These are phyloP conservation scores for Fissipunctia ypsillon DNA, from an alignment of 2,888 invertebrate genomes.

Conservation along the genomic window DNA sequence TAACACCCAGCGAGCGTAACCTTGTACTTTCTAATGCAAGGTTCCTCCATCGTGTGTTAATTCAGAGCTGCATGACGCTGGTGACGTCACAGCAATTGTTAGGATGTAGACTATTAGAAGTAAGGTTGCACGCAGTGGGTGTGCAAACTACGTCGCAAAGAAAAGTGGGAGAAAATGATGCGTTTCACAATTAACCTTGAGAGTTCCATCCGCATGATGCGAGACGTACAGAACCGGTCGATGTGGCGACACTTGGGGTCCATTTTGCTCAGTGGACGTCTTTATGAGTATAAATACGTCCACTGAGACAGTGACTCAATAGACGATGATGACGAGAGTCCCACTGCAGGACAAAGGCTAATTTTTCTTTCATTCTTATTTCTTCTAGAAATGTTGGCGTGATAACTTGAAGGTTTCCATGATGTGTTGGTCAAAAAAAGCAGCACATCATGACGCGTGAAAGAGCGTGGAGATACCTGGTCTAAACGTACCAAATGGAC, in stretches of 20 bases:
- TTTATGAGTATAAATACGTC: no score
- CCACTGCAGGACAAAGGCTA: background rate
- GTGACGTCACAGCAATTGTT: constrained; percentile 52
- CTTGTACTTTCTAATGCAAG: constrained; percentile 71
- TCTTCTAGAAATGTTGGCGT: background rate
- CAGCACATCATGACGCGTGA: background rate
- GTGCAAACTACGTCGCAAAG: background rate
- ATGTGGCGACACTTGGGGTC: background rate
- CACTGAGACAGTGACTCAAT: no score
- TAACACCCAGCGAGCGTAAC: constrained; percentile 60
- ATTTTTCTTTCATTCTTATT: background rate
- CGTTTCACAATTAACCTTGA: background rate
- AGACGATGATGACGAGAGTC: background rate
- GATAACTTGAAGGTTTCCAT: background rate
- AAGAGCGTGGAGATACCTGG: background rate
- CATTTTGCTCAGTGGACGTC: background rate
- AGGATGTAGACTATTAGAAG: constrained; percentile 20
- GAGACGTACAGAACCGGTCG: background rate
- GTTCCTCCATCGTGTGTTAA: constrained; percentile 51
- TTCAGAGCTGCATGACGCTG: constrained; percentile 55
- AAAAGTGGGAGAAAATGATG: background rate
- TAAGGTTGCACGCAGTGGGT: constrained; percentile 42
- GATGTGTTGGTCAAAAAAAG: background rate
- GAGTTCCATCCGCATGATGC: background rate
- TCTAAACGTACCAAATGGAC: background rate